Evolutionary conservation across 2,888 invertebrate genomes (phyloP).

Genomic region (Helleia helle): DNA sequence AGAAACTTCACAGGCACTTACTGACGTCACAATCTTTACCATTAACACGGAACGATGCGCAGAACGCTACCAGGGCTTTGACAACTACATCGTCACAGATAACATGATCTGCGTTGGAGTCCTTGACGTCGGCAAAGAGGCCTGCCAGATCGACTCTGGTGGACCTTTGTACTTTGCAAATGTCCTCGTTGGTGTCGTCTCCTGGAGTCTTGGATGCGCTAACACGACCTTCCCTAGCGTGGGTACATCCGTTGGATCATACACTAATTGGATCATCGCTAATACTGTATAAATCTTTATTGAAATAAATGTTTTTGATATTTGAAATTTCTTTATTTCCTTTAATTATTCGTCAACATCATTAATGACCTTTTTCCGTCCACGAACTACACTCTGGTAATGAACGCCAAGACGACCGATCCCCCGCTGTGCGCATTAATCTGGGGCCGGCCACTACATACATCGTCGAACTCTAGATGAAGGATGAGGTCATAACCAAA

Average conservation of each 20-base stretch:
- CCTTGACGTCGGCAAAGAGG: conserved; percentile 32
- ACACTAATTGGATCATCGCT: conserved; percentile 16
- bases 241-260: conserved; percentile 39
- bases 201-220: conserved; percentile 52
- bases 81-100: conserved; percentile 34
- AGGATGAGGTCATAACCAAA: too few species aligned
- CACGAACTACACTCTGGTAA: too few species aligned
- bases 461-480: too few species aligned
- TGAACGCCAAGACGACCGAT: too few species aligned
- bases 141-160: conserved; percentile 41
- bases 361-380: too few species aligned
- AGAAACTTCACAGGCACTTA: conserved; percentile 27
- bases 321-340: too few species aligned
- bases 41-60: conserved; percentile 42
- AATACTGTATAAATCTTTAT: conserved; percentile 3
- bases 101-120: conserved; percentile 51
- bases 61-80: conserved; percentile 33
- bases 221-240: conserved; percentile 48
- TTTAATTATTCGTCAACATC: too few species aligned
- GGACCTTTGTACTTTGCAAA: conserved; percentile 27
- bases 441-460: too few species aligned
- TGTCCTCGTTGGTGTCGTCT: conserved; percentile 46
- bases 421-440: too few species aligned
- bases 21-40: conserved; percentile 30
- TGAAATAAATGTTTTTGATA: neutral